phyloP scores from a whole-genome alignment of 2,797 vertebrate genomes.

The Tragelaphus oryx region DNA sequence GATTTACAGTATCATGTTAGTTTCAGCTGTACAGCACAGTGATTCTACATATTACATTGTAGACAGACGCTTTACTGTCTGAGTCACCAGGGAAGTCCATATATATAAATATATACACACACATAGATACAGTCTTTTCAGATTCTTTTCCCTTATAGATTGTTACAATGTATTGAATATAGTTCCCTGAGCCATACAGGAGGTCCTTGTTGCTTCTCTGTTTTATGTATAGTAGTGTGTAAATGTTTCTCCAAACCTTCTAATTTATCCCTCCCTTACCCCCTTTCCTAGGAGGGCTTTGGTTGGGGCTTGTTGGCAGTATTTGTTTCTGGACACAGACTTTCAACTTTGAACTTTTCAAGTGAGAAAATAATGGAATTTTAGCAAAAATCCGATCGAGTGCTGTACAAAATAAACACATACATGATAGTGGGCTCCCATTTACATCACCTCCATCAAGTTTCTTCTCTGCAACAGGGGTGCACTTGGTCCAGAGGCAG shows the following conservation, averaged over 20 bases:
- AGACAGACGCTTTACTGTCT: too few species aligned
- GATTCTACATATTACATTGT: background rate
- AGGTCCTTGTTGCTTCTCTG: background rate
- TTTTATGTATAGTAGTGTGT: background rate
- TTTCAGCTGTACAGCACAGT: background rate
- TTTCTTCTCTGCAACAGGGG: background rate
- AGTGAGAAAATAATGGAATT: background rate
- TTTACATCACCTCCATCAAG: background rate
- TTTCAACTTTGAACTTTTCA: background rate
- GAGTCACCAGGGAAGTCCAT: too few species aligned
- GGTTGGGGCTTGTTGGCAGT: background rate
- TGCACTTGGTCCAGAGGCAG: background rate
- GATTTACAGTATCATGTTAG: background rate
- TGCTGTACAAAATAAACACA: too few species aligned
- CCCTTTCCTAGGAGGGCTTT: background rate
- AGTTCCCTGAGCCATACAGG: background rate
- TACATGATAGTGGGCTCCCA: background rate
- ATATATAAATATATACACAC: rapidly evolving
- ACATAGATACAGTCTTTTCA: rapidly evolving
- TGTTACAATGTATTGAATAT: background rate
- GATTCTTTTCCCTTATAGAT: background rate
- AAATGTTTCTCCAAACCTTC: background rate
- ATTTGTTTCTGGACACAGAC: background rate
- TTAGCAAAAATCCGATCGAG: background rate
- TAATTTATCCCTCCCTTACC: background rate